Evolutionary conservation across 2,797 vertebrate genomes (phyloP).

Genomic region (Pangasius krempfi): DNA sequence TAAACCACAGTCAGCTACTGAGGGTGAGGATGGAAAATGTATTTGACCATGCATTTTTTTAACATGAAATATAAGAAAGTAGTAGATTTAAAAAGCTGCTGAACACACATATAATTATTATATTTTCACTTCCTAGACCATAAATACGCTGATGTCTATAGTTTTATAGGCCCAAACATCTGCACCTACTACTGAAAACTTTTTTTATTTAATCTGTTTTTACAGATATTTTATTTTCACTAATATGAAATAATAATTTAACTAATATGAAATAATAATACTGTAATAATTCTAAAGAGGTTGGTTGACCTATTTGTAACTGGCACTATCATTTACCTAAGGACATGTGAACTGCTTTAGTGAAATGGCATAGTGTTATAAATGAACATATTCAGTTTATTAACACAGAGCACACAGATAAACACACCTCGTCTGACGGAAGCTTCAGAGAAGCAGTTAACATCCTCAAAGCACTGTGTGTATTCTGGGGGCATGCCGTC

Average conservation of each 20-base stretch:
- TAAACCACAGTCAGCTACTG: neutral
- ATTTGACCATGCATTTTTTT: neutral
- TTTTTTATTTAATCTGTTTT: neutral
- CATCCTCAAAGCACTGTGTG: conserved; percentile 50
- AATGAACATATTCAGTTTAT: neutral
- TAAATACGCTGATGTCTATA: neutral
- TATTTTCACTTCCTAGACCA: neutral
- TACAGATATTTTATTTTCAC: neutral
- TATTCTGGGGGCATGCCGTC: conserved; percentile 63
- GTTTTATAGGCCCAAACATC: conserved; percentile 1
- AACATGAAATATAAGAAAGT: neutral
- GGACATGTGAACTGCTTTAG: neutral
- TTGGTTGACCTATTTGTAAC: neutral
- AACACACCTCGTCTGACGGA: conserved; percentile 71
- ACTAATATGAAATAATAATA: neutral
- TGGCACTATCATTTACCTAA: neutral
- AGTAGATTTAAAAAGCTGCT: neutral
- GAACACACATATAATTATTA: neutral
- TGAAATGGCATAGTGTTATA: neutral
- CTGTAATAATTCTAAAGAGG: neutral
- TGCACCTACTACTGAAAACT: neutral
- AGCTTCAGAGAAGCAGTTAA: conserved; percentile 66
- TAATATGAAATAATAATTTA: neutral
- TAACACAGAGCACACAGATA: neutral
- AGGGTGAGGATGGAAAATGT: neutral